These are phyloP conservation scores for Entomobrya multifasciata DNA, from an alignment of 2,888 invertebrate genomes.

Conservation along the genomic window DNA sequence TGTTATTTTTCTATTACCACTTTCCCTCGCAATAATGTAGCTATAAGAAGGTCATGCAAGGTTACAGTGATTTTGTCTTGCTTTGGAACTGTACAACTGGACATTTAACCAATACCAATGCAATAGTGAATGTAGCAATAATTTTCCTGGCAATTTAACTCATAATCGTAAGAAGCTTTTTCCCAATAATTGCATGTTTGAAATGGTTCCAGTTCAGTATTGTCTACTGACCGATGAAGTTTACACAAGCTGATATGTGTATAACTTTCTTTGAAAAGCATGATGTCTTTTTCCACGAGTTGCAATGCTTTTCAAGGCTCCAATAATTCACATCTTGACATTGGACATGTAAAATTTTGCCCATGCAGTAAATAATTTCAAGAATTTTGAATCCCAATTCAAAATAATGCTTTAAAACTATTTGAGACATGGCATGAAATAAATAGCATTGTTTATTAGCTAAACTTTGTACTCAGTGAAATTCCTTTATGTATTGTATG, in stretches of 20 bases:
- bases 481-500: background rate
- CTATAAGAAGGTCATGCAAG: constrained; percentile 28
- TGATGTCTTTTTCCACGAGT: no score
- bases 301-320: background rate
- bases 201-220: no score
- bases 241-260: no score
- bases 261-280: no score
- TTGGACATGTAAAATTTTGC: background rate
- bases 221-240: no score
- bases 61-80: background rate
- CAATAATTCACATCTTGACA: constrained; percentile 38
- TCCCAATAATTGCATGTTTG: background rate
- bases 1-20: background rate
- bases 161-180: background rate
- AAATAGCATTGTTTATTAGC: no score
- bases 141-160: constrained; percentile 53
- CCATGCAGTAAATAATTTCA: background rate
- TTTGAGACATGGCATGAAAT: no score
- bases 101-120: background rate
- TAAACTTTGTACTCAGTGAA: background rate
- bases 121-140: constrained; percentile 11
- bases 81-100: background rate
- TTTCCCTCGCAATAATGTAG: background rate
- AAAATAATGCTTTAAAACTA: no score
- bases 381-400: no score